Evolutionary conservation across 64 coral and sea anemone genomes (phyloP).

Genomic region (Pachyseris speciosa): DNA sequence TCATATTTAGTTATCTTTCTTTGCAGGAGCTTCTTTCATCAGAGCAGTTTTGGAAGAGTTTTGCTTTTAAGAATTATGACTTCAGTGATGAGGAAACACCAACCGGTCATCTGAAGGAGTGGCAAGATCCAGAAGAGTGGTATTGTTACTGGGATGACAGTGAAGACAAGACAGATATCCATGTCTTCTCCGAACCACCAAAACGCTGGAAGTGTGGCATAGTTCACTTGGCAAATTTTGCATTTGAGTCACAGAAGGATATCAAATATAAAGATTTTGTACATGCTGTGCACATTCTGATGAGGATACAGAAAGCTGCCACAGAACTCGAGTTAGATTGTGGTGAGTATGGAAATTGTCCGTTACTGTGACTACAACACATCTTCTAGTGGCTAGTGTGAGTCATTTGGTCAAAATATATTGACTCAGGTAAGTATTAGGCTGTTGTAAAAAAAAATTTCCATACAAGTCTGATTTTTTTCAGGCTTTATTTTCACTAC

Average conservation of each 20-base stretch:
- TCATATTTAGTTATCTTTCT: too few relatives aligned
- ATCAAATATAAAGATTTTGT: slow-evolving; percentile 49
- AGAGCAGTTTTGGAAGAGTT: slow-evolving; percentile 29
- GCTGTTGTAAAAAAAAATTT: too few relatives aligned
- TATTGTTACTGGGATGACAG: slow-evolving; percentile 50
- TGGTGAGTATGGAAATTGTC: slow-evolving; percentile 45
- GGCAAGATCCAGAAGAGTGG: slow-evolving; percentile 3
- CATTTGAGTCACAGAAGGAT: not conserved
- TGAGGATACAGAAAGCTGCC: slow-evolving; percentile 21
- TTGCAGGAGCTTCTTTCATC: slow-evolving; percentile 31
- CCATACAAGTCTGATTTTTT: too few relatives aligned
- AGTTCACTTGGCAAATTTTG: slow-evolving; percentile 23
- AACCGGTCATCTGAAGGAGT: slow-evolving; percentile 14
- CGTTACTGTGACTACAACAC: too few relatives aligned
- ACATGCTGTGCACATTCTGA: slow-evolving; percentile 14
- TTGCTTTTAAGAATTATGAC: not conserved
- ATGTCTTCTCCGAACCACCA: slow-evolving; percentile 47
- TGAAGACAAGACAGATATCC: not conserved
- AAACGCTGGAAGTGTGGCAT: slow-evolving; percentile 55
- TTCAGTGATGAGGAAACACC: slow-evolving; percentile 35
- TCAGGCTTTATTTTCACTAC: too few relatives aligned
- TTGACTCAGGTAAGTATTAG: too few relatives aligned
- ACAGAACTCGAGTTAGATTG: slow-evolving; percentile 12
- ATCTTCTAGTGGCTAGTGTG: too few relatives aligned
- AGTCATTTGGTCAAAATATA: not conserved